phyloP scores from a whole-genome alignment of 2,888 invertebrate genomes.

The Coremacera marginata region DNA sequence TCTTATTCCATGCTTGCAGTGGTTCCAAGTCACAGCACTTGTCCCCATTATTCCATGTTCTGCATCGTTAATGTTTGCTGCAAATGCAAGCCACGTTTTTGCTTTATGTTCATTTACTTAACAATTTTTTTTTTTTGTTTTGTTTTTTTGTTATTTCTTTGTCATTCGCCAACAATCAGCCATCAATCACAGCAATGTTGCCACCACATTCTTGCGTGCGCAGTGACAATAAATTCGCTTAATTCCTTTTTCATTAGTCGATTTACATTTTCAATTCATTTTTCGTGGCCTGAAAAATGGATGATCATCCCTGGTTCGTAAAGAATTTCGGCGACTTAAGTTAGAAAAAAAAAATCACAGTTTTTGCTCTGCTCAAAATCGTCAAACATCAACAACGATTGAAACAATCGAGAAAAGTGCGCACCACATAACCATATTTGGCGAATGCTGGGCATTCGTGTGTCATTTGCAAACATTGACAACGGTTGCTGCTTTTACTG shows the following conservation, averaged over 20 bases:
- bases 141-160: background rate
- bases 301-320: constrained; percentile 13
- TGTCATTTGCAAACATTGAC: constrained; percentile 28
- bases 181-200: constrained; percentile 27
- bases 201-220: constrained; percentile 18
- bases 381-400: background rate
- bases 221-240: constrained; percentile 26
- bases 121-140: background rate
- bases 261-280: constrained; percentile 28
- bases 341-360: background rate
- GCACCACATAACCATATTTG: constrained; percentile 32
- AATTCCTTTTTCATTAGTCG: constrained; percentile 28
- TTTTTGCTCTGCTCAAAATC: too few relatives aligned
- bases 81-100: background rate
- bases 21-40: constrained; percentile 2
- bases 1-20: background rate
- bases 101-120: background rate
- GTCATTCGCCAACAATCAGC: constrained; percentile 18
- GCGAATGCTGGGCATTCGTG: constrained; percentile 6
- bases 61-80: constrained; percentile 20
- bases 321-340: constrained; percentile 3
- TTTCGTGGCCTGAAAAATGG: constrained; percentile 2
- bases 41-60: constrained; percentile 11
- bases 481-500: background rate
- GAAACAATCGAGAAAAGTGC: background rate